Percentiles rank a stretch among this genome's conserved stretches.
Evolutionary conservation across 2,888 invertebrate genomes (phyloP).

Genomic region (Clanis bilineata): DNA sequence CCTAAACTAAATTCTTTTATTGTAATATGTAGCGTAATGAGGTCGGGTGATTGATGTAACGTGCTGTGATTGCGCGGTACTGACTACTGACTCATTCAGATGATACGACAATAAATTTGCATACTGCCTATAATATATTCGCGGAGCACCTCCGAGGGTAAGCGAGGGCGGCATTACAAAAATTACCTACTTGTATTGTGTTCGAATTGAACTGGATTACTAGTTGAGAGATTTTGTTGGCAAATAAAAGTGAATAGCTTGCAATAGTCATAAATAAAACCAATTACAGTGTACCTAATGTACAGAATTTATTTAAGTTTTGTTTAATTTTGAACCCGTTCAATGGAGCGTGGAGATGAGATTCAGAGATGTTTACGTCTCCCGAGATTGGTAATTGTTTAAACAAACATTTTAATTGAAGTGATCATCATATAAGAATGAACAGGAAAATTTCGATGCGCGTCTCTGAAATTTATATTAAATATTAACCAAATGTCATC

Average conservation of each 20-base stretch:
- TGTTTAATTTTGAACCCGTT: neutral
- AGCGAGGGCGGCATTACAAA: neutral
- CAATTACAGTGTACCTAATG: neutral
- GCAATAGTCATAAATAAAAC: neutral
- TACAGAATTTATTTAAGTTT: neutral
- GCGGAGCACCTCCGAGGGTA: constrained; percentile 4
- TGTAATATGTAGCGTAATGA: neutral
- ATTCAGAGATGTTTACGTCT: neutral
- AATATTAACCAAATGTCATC: too few species aligned
- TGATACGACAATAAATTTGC: constrained; percentile 10
- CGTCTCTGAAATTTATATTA: too few species aligned
- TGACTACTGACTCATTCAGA: constrained; percentile 11
- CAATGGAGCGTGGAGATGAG: neutral
- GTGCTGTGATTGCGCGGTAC: neutral
- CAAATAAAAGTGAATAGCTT: constrained; percentile 5
- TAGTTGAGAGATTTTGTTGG: neutral
- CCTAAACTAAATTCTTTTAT: neutral
- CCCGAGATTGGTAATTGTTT: neutral
- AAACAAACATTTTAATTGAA: neutral
- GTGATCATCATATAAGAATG: too few species aligned
- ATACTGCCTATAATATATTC: constrained; percentile 6
- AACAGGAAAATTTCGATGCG: too few species aligned
- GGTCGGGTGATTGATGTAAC: constrained; percentile 11
- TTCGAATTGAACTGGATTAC: constrained; percentile 2
- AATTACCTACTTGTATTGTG: constrained; percentile 8